Evolutionary conservation across 2,113 vertebrate species (phyloP).

Genomic region (Trogon melanurus): DNA sequence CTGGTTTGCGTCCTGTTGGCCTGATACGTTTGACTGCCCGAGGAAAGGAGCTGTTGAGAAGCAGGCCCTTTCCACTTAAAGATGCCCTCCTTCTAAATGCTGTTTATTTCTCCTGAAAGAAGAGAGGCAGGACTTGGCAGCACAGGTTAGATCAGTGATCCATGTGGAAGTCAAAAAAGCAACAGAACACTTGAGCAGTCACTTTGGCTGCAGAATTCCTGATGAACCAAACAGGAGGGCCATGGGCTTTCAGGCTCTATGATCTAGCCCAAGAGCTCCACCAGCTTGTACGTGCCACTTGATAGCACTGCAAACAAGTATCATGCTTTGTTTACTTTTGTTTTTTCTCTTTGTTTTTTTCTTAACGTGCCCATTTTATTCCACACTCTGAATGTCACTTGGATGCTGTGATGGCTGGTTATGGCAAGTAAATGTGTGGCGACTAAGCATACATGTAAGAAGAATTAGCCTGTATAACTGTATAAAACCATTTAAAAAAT

Average conservation of each 20-base stretch:
- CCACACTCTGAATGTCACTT: background rate
- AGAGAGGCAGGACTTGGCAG: background rate
- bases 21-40: background rate
- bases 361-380: rapidly evolving
- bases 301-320: background rate
- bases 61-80: background rate
- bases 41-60: background rate
- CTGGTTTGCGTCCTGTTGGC: background rate
- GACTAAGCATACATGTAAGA: rapidly evolving
- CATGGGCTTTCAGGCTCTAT: background rate
- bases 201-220: background rate
- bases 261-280: background rate
- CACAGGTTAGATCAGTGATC: background rate
- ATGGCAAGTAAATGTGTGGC: background rate
- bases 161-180: rapidly evolving
- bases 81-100: background rate
- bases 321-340: rapidly evolving
- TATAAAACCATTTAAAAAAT: background rate
- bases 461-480: background rate
- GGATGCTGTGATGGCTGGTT: background rate
- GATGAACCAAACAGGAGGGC: background rate
- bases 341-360: background rate
- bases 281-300: background rate
- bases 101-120: background rate
- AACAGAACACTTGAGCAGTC: rapidly evolving